A percentile compares a stretch with the other conserved stretches of the same genome.
phyloP scores from a whole-genome alignment of 1,140 invertebrate species.

The Platorchestia sp. region DNA sequence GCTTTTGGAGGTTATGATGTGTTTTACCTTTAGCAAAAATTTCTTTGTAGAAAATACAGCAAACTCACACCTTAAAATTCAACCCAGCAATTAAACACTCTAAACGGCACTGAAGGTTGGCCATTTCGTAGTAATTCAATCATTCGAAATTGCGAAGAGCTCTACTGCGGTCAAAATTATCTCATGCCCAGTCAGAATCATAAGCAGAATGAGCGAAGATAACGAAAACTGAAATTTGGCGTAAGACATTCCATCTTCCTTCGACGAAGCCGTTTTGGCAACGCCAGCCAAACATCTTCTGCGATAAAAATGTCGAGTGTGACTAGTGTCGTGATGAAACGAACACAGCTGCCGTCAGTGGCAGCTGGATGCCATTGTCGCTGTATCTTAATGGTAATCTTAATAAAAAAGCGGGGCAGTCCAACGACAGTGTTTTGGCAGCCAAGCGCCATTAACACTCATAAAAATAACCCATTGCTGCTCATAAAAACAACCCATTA shows the following conservation, averaged over 20 bases:
- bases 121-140: not conserved
- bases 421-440: slow-evolving; percentile 46
- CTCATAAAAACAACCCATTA: slow-evolving; percentile 45
- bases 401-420: slow-evolving; percentile 38
- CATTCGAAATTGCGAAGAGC: not conserved
- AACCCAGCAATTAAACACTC: too few relatives aligned
- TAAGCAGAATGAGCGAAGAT: not conserved
- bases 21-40: too few relatives aligned
- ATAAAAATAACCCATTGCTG: slow-evolving; percentile 34
- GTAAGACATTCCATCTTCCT: not conserved
- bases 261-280: not conserved
- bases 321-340: not conserved
- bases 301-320: not conserved
- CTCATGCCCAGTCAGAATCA: too few relatives aligned
- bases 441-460: slow-evolving; percentile 47
- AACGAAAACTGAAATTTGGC: not conserved
- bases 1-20: too few relatives aligned
- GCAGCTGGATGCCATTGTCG: slow-evolving; percentile 20
- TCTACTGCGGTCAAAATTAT: not conserved
- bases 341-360: not conserved
- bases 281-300: not conserved
- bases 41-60: too few relatives aligned
- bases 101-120: too few relatives aligned
- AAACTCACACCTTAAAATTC: too few relatives aligned
- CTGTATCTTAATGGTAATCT: slow-evolving; percentile 47